Percentiles rank a stretch among this genome's conserved stretches.
These are phyloP conservation scores for Holocentrus rufus DNA, from an alignment of 2,797 vertebrate genomes.

Conservation along the genomic window DNA sequence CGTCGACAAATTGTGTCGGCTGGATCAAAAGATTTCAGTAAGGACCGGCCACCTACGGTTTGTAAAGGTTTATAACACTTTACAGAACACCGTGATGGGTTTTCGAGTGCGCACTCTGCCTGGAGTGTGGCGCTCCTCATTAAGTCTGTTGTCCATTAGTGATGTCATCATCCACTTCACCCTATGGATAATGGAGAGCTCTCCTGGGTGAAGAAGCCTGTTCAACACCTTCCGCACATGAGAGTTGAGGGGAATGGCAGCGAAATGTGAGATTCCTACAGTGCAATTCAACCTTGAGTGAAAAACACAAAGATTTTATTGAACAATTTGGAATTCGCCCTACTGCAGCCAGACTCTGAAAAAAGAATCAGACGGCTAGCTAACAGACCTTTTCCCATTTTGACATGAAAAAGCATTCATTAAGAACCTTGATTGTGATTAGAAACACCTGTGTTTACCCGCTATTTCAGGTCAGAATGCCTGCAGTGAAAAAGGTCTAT, in stretches of 20 bases:
- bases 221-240: conserved; percentile 12
- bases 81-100: conserved; percentile 40
- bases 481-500: too few relatives aligned
- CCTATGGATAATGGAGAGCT: conserved; percentile 37
- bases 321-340: too few relatives aligned
- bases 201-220: conserved; percentile 21
- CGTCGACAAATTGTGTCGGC: not conserved
- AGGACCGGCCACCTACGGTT: not conserved
- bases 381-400: too few relatives aligned
- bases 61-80: conserved; percentile 27
- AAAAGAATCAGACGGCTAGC: too few relatives aligned
- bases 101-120: conserved; percentile 50
- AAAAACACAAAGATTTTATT: too few relatives aligned
- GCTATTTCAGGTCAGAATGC: too few relatives aligned
- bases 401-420: too few relatives aligned
- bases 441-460: too few relatives aligned
- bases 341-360: too few relatives aligned
- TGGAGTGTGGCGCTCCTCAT: conserved; percentile 32
- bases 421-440: too few relatives aligned
- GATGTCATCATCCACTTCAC: conserved; percentile 29
- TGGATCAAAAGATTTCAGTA: conserved; percentile 16
- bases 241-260: conserved; percentile 25
- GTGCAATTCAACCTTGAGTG: not conserved
- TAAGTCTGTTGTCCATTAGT: conserved; percentile 47
- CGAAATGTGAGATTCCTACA: not conserved